Conservation (phyloP, 1,140 invertebrate genomes). For the Neodiprion fabricii region DNA sequence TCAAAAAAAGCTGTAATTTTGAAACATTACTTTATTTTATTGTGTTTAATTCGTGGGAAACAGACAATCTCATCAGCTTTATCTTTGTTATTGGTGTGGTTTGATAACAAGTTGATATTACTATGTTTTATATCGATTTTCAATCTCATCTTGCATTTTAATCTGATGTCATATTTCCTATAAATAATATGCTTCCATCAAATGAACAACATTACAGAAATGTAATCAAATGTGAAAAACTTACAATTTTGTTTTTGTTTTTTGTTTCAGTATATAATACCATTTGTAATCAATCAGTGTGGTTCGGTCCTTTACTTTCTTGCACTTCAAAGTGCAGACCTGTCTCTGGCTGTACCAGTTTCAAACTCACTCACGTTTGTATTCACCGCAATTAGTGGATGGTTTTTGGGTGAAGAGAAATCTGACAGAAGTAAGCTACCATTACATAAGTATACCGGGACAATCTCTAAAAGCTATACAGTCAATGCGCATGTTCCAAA, state of each 20-base stretch:
- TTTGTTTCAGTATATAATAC: constrained; percentile 69
- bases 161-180: too few relatives aligned
- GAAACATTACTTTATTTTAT: constrained; percentile 16
- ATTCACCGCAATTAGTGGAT: constrained; percentile 72
- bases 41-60: too few relatives aligned
- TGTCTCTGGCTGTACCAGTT: constrained; percentile 72
- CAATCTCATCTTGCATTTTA: too few relatives aligned
- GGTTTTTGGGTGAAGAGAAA: constrained; percentile 64
- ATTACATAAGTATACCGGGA: too few relatives aligned
- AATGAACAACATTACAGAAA: too few relatives aligned
- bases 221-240: not conserved
- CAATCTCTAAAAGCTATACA: too few relatives aligned
- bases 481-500: too few relatives aligned
- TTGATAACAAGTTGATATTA: too few relatives aligned
- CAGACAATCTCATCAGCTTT: too few relatives aligned
- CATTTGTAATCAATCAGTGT: constrained; percentile 72
- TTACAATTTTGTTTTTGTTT: constrained; percentile 29
- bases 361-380: constrained; percentile 75
- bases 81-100: too few relatives aligned
- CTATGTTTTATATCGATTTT: too few relatives aligned
- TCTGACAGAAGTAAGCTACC: constrained; percentile 35
- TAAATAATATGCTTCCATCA: too few relatives aligned
- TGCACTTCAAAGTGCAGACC: constrained; percentile 65
- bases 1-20: constrained; percentile 5
- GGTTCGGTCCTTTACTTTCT: constrained; percentile 73